Evolutionary conservation across 1,140 invertebrate species (phyloP).

Genomic region (Tenebrio molitor): DNA sequence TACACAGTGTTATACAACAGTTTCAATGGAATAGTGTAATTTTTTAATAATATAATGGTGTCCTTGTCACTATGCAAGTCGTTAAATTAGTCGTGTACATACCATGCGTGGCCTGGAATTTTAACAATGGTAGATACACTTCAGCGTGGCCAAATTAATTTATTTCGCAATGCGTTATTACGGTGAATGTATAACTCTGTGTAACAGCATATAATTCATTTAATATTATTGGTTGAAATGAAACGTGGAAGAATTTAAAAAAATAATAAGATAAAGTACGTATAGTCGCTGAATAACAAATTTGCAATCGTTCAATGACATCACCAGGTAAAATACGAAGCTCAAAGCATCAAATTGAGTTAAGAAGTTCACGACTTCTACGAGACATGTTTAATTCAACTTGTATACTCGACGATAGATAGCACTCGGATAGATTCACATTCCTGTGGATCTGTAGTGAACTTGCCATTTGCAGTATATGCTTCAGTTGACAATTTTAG

Average conservation of each 20-base stretch:
- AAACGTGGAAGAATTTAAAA: conserved; percentile 57
- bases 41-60: background rate
- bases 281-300: conserved; percentile 56
- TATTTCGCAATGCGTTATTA: conserved; percentile 16
- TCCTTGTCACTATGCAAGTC: background rate
- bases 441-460: conserved; percentile 24
- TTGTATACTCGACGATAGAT: conserved; percentile 47
- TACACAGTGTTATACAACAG: no score
- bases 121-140: conserved; percentile 11
- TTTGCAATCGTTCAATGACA: conserved; percentile 59
- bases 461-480: conserved; percentile 4
- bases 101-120: conserved; percentile 14
- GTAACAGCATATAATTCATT: conserved; percentile 19
- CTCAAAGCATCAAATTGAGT: conserved; percentile 52
- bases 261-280: conserved; percentile 56
- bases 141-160: conserved; percentile 5
- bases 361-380: conserved; percentile 51
- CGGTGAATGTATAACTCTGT: conserved; percentile 14
- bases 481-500: background rate
- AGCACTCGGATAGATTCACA: conserved; percentile 46
- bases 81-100: background rate
- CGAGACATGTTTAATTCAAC: conserved; percentile 57
- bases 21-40: no score
- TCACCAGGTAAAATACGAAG: conserved; percentile 50
- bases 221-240: conserved; percentile 50